Evolutionary conservation across 2,888 invertebrate species (phyloP).

Genomic region (Acrobasis consociella): DNA sequence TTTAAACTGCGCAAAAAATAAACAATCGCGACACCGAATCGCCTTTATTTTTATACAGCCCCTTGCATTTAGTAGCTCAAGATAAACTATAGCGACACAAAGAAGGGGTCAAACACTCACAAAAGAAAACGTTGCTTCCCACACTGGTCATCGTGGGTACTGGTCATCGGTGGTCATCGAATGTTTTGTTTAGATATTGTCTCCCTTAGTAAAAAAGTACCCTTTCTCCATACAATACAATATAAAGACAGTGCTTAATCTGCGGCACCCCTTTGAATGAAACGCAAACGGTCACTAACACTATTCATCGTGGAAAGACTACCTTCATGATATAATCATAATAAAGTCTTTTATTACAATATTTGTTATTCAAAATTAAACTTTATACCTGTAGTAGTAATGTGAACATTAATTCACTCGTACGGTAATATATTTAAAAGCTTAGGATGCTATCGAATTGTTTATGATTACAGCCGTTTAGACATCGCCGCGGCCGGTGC

Average conservation of each 20-base stretch:
- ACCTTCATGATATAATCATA: not conserved
- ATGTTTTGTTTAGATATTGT: conserved; percentile 67
- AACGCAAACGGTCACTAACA: conserved; percentile 53
- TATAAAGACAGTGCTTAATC: conserved; percentile 63
- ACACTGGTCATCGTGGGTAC: conserved; percentile 76
- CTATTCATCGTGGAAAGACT: conserved; percentile 44
- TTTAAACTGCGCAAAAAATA: conserved; percentile 68
- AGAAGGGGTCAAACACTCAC: conserved; percentile 68
- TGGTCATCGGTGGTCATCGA: conserved; percentile 78
- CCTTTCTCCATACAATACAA: conserved; percentile 58
- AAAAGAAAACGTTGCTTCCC: conserved; percentile 67
- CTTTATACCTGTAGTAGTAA: conserved; percentile 1
- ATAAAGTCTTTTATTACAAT: not conserved
- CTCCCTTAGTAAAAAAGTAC: conserved; percentile 60
- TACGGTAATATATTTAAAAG: not conserved
- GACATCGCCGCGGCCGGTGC: not conserved
- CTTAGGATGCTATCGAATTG: conserved; percentile 3
- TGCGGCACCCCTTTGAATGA: conserved; percentile 64
- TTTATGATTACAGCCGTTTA: conserved; percentile 13
- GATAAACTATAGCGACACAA: conserved; percentile 61
- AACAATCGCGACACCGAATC: conserved; percentile 53
- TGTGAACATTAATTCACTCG: not conserved
- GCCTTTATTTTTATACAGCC: conserved; percentile 56
- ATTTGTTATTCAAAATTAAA: conserved; percentile 8
- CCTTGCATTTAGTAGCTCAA: conserved; percentile 55